phyloP scores from a whole-genome alignment of 2,113 vertebrate species.

The Rhinolophus sinicus region DNA sequence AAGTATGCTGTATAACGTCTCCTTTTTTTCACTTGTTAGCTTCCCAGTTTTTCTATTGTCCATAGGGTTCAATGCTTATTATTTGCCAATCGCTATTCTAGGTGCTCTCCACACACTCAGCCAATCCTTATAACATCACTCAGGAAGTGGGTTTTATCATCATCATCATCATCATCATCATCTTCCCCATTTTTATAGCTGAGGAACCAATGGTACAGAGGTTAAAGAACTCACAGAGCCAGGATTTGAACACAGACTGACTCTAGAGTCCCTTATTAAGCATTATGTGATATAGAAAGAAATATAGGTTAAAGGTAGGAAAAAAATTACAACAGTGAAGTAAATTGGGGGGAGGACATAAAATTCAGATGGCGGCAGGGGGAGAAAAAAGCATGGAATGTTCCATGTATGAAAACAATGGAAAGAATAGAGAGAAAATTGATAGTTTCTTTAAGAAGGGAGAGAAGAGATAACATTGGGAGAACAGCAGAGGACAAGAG shows the following conservation, averaged over 20 bases:
- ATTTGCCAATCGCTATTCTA: neutral
- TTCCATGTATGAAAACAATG: neutral
- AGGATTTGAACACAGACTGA: neutral
- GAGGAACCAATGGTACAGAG: neutral
- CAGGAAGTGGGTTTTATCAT: neutral
- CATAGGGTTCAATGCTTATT: neutral
- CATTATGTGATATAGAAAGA: neutral
- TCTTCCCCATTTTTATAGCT: neutral
- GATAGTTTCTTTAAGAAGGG: neutral
- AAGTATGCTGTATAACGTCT: neutral
- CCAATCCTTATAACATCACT: neutral
- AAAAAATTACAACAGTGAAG: constrained; percentile 15
- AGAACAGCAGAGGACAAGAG: neutral
- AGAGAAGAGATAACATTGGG: neutral
- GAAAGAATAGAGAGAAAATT: constrained; percentile 12
- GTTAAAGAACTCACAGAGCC: neutral
- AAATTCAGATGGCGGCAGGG: neutral
- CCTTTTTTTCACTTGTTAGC: neutral
- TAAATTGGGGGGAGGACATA: constrained; percentile 4
- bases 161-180: no score
- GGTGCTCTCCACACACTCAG: neutral
- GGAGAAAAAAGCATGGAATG: neutral
- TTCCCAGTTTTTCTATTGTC: neutral
- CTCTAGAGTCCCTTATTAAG: neutral
- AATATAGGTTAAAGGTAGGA: neutral